Evolutionary conservation across 1,140 invertebrate species (phyloP), one percentile per base, ranked within the genome.

Genomic region (Dendroctonus valens): DNA sequence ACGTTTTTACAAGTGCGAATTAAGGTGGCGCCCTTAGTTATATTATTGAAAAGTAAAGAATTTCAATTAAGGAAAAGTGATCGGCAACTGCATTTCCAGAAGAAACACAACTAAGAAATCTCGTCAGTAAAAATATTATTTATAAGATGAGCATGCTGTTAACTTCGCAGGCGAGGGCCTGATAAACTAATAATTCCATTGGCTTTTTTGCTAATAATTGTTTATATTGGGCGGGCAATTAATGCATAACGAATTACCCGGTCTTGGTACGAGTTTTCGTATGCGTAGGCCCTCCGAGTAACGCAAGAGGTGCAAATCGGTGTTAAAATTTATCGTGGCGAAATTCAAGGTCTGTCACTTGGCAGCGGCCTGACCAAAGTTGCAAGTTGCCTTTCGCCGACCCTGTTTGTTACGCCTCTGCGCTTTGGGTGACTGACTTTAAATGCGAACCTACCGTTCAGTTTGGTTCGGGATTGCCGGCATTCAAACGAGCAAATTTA

Each of bases 401-500:
- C 63, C 63, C 63, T 54, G 63, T 65, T 65, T 48, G 63, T 52
- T 65, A 65, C 63, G 63, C 63, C 63, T 65, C 63, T 65, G 63
- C 63, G 54, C 48, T 59, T 57, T 65, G 48, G 63, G 63, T 65
- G 63, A 59, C 63, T 65, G 54, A 65, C 63, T 52, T 59, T 48
- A 14, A 53, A 26, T 54, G 53, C 62, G 53, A 39, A 12, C 15
- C 26, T 59, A 40, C 44, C 38, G 41, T 49, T 59, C 57, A 59
- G 57, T 59, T 14, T 12, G 14, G 7, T 9, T 38, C 57, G 57
- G 42, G 54, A 14, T 12, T n/a, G 57, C 57, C 57, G 40, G 52
- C 37, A 44, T 42, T 41, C 41, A 12, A 41, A 57, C 54, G 8
- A 46, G 8, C 8, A 46, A 46, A 46, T 46, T 46, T 1, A 46